These are phyloP conservation scores for Melanocharis versteri DNA, from an alignment of 2,113 vertebrate genomes.

Conservation along the genomic window DNA sequence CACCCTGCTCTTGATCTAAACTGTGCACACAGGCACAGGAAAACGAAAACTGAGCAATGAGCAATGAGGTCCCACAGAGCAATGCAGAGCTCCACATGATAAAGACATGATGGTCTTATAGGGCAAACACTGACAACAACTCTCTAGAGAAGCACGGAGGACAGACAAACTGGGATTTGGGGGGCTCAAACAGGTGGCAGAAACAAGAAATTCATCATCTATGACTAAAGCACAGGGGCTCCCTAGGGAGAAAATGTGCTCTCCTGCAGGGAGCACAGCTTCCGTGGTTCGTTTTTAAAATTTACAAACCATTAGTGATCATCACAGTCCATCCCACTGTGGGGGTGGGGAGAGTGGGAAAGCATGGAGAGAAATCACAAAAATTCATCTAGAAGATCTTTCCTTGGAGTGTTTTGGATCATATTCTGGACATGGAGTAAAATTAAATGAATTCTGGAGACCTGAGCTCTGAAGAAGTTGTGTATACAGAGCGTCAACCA, in stretches of 20 bases:
- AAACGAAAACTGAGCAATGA: not conserved
- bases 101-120: not conserved
- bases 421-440: not conserved
- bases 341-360: not conserved
- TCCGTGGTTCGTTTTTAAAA: not conserved
- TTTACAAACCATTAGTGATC: not conserved
- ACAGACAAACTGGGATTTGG: not conserved
- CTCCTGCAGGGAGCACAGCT: not conserved
- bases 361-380: not conserved
- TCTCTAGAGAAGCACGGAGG: not conserved
- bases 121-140: not conserved
- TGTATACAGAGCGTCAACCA: not conserved
- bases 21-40: accelerated
- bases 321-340: too few relatives aligned
- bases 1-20: accelerated
- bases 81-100: not conserved
- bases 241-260: not conserved
- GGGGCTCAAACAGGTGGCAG: not conserved
- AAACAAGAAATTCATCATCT: not conserved
- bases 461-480: not conserved
- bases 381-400: not conserved
- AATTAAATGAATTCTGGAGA: not conserved
- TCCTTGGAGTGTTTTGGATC: not conserved
- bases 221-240: not conserved
- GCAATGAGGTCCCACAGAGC: accelerated